These are phyloP conservation scores for Harpalus rufipes DNA, from an alignment of 2,888 invertebrate species.

Conservation along the genomic window DNA sequence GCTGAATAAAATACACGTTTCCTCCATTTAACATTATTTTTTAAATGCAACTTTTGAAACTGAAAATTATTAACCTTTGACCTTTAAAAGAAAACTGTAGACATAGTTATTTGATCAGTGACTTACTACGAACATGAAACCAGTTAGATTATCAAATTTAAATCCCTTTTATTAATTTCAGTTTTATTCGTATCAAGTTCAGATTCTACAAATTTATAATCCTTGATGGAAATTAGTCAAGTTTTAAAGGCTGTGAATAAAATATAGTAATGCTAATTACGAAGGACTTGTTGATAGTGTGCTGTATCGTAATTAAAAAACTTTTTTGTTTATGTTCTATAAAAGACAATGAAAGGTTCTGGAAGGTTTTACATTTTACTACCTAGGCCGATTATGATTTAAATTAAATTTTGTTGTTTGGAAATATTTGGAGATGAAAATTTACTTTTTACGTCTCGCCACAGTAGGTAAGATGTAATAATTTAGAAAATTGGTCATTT, in stretches of 20 bases:
- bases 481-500: too few relatives aligned
- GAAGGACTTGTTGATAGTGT: not conserved
- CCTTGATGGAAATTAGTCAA: conserved; percentile 9
- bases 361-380: not conserved
- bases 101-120: not conserved
- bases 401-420: too few relatives aligned
- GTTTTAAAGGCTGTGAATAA: conserved; percentile 12
- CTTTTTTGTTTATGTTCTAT: conserved; percentile 45
- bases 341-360: not conserved
- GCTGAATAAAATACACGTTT: too few relatives aligned
- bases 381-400: too few relatives aligned
- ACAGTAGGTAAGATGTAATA: too few relatives aligned
- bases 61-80: not conserved
- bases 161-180: not conserved
- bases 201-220: not conserved
- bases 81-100: not conserved
- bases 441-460: too few relatives aligned
- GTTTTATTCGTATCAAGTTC: not conserved
- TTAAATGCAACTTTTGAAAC: too few relatives aligned
- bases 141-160: not conserved
- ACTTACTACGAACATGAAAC: not conserved
- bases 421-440: too few relatives aligned
- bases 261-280: conserved; percentile 32
- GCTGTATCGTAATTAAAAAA: conserved; percentile 42
- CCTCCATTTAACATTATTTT: too few relatives aligned